phyloP scores from a whole-genome alignment of 1,140 invertebrate genomes.

The Drosophila bipectinata region DNA sequence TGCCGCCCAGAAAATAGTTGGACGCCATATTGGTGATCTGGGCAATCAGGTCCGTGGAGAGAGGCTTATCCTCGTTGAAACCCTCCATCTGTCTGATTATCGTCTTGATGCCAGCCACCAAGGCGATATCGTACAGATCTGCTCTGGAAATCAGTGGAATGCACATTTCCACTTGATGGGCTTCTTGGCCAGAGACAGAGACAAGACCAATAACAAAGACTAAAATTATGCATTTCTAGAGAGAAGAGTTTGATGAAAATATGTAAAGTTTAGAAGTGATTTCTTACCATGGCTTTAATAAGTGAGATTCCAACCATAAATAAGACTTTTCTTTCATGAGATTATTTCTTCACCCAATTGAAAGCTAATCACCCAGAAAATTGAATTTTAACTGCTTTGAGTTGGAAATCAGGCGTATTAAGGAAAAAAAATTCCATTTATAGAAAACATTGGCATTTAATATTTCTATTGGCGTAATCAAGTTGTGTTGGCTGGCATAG shows the following conservation, averaged over 20 bases:
- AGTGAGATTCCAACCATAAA: not conserved
- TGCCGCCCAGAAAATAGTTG: conserved; percentile 12
- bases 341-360: not conserved
- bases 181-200: not conserved
- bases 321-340: not conserved
- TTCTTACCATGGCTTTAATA: not conserved
- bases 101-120: not conserved
- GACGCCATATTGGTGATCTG: not conserved
- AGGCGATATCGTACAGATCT: conserved; percentile 1
- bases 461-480: conserved; percentile 6
- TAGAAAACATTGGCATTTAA: not conserved
- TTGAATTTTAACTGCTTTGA: not conserved
- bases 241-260: not conserved
- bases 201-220: not conserved
- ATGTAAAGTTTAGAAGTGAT: not conserved
- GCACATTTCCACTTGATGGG: not conserved
- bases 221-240: not conserved
- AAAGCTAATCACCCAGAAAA: not conserved
- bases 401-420: not conserved
- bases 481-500: conserved; percentile 3
- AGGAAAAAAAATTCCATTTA: not conserved
- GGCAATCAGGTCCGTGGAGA: not conserved
- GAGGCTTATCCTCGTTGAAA: not conserved
- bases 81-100: conserved; percentile 10
- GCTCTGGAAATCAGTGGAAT: not conserved